These are phyloP conservation scores for Cavia aperea DNA, from an alignment of 2,113 vertebrate species.

Conservation along the genomic window DNA sequence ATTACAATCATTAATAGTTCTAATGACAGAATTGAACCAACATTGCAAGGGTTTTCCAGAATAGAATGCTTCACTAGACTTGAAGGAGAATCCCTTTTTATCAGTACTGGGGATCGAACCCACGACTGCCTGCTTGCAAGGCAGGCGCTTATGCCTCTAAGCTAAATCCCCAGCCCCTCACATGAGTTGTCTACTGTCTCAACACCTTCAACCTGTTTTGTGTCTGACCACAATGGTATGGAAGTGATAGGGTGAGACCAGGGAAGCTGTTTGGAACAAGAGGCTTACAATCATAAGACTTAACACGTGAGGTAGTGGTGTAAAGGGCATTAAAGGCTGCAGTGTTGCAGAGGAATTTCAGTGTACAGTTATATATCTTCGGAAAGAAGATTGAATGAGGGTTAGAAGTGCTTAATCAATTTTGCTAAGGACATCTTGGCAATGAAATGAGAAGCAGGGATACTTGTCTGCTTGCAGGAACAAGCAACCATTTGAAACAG, in stretches of 20 bases:
- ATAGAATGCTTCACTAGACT: background rate
- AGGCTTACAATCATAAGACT: background rate
- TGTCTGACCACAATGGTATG: background rate
- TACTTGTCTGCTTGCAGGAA: background rate
- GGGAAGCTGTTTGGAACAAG: background rate
- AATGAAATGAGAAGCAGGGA: background rate
- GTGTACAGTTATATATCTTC: background rate
- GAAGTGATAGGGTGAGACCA: fast-evolving
- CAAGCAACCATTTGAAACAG: background rate
- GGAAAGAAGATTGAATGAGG: background rate
- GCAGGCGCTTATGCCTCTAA: too few species aligned
- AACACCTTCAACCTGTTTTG: background rate
- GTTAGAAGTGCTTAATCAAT: background rate
- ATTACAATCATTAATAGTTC: background rate
- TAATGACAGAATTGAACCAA: background rate
- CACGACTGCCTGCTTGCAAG: too few species aligned
- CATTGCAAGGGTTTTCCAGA: background rate
- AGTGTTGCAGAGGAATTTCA: background rate
- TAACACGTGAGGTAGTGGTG: background rate
- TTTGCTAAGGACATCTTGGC: background rate
- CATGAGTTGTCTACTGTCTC: background rate
- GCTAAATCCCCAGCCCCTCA: too few species aligned
- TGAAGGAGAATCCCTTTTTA: background rate
- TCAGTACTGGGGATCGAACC: too few species aligned
- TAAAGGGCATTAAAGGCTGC: background rate